Percentiles rank a stretch among this genome's conserved stretches.
Conservation (phyloP, 2,113 vertebrate genomes). For the Ailurus styani region DNA sequence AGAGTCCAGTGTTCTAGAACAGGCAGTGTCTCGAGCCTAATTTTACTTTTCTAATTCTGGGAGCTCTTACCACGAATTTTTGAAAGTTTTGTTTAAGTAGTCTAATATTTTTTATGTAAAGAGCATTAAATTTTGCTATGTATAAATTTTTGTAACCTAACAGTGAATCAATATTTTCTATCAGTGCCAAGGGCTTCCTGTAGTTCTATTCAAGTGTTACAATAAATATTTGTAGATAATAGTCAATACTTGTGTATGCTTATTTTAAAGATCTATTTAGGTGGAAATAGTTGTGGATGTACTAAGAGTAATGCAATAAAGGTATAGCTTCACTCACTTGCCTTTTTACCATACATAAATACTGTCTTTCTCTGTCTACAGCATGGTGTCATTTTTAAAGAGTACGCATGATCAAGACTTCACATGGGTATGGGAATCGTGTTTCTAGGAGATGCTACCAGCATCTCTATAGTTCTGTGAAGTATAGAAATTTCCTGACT, state of each 20-base stretch:
- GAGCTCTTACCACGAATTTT: constrained; percentile 85
- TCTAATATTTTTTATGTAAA: constrained; percentile 94
- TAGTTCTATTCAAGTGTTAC: constrained; percentile 90
- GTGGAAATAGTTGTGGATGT: constrained; percentile 74
- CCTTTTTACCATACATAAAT: constrained; percentile 72
- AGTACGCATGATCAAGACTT: background rate
- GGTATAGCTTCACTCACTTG: constrained; percentile 71
- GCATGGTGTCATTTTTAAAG: constrained; percentile 57
- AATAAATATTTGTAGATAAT: constrained; percentile 90
- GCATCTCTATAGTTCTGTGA: background rate
- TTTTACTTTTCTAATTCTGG: constrained; percentile 87
- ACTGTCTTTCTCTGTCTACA: constrained; percentile 38
- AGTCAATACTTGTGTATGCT: constrained; percentile 82
- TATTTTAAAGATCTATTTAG: constrained; percentile 80
- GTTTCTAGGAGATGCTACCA: background rate
- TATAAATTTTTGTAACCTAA: constrained; percentile 98
- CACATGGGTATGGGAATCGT: background rate
- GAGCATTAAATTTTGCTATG: constrained; percentile 96
- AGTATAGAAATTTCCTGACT: background rate
- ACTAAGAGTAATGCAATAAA: constrained; percentile 70
- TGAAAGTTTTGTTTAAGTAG: constrained; percentile 87
- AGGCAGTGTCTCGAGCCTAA: constrained; percentile 90
- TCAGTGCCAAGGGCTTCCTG: constrained; percentile 92
- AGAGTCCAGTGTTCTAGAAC: constrained; percentile 87
- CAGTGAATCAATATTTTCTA: constrained; percentile 96